Evolutionary conservation across 2,888 invertebrate genomes (phyloP), one percentile per base, ranked within the genome.

Genomic region (Apamea sordens): DNA sequence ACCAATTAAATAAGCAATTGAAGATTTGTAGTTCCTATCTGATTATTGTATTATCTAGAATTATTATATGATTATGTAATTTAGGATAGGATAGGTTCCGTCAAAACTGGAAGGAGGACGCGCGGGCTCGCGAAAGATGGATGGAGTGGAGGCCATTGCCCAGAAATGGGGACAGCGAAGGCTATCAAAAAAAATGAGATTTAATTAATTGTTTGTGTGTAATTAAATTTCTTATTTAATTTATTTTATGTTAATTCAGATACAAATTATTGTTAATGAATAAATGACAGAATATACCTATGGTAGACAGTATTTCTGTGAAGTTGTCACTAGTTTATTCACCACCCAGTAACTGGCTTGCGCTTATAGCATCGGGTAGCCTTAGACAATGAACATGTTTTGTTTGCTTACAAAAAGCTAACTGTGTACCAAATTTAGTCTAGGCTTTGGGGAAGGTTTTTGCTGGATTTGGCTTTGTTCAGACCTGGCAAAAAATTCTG

Each of bases 361-460:
- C 61, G 15, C 21, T 8, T 73, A 63, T 53, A 7, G 21, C 21
- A 32, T 53, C 61, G 7, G 24, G 6, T 41, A 80, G 10, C 47
- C n/a, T 24, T n/a, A 50, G 7, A 71, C 13, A 47, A 50, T 56
- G 10, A 11, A 15, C 32, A 44, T 44, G 13, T 53, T 74, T 53
- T 82, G 44, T 82, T 13, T 44, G 28, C 24, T 64, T 18, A 21
- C 44, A 75, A 56, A 64, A 56, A 28, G 7, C 32, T 50, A 28
- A 61, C n/a, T 32, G 41, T 73, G 6, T 6, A 63, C 82, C 21
- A 21, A 11, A 81, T 50, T 41, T 74, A 63, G 18, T 8, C n/a
- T 50, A 21, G 13, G 32, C 41, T 73, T 50, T n/a, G 2, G 15
- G 32, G 13, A 50, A 50, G 32, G n/a, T 50, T 63, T 44, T 74